Evolutionary conservation across 2,113 vertebrate genomes (phyloP), one percentile per base, ranked within the genome.

Genomic region (Gymnobelideus leadbeateri): DNA sequence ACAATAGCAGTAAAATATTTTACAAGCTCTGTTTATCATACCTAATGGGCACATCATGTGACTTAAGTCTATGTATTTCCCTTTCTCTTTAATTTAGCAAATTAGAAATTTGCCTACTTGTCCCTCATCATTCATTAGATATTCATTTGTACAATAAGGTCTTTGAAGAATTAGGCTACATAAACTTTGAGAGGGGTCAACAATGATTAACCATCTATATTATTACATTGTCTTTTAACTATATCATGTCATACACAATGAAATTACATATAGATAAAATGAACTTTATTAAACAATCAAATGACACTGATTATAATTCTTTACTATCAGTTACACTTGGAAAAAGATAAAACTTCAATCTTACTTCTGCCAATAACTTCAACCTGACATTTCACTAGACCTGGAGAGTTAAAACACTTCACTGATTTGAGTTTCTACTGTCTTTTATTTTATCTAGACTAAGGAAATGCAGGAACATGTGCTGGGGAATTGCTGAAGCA

Each of bases 31-130:
- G 31, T 61, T 92, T 93, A 92, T 49, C 53, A 8, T 94, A 90
- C 77, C 19, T 96, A 95, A 47, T 28, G 89, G 47, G 12, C 53
- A 96, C 91, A 96, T 50, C 54, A 94, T 93, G 95, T 91, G 50
- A 94, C 51, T 91, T 52, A 91, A 89, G n/a, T 94, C 61, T 77
- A 49, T 92, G 19, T 91, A 90, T 77, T 19, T 95, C 51, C 89
- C 96, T 92, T 90, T 92, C 47, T 68, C 54, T 95, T 97, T 96
- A 89, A 92, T 92, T 96, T 95, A 97, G 90, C 51, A 93, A 89
- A 23, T 89, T 46, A 96, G 25, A 68, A 68, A 68, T 37, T 68
- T 37, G 31, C 31, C 61, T 68, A 68, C 61, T 68, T 37, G 12
- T 94, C 49, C 89, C 96, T 91, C 47, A 94, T 53, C 91, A 95